phyloP scores from a whole-genome alignment of 2,797 vertebrate genomes.

The Discoglossus pictus region DNA sequence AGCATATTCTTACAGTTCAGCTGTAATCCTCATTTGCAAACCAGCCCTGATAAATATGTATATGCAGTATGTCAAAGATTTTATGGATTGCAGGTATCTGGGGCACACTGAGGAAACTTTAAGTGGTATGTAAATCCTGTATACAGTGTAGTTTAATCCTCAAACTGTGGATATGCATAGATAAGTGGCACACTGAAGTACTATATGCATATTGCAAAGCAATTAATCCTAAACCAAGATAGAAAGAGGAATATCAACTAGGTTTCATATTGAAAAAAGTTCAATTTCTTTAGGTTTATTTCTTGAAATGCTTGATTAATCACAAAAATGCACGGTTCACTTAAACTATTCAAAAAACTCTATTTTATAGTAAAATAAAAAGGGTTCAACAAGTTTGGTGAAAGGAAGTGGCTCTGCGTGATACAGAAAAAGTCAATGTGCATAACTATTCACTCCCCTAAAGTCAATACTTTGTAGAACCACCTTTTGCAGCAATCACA shows the following conservation, averaged over 20 bases:
- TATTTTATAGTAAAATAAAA: too few species aligned
- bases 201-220: constrained; percentile 2
- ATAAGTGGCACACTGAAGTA: constrained; percentile 1
- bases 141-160: constrained; percentile 16
- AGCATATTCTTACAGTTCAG: constrained; percentile 1
- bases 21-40: constrained; percentile 29
- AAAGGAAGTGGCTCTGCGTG: too few species aligned
- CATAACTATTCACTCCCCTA: too few species aligned
- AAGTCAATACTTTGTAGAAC: too few species aligned
- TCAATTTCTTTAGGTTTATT: neutral
- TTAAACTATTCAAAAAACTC: too few species aligned
- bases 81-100: constrained; percentile 34
- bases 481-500: too few species aligned
- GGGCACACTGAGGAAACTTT: constrained; percentile 29
- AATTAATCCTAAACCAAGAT: constrained; percentile 28
- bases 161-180: constrained; percentile 14
- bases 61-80: constrained; percentile 23
- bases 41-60: constrained; percentile 24
- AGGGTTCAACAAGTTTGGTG: too few species aligned
- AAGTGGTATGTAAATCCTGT: constrained; percentile 38
- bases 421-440: too few species aligned
- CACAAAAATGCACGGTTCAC: too few species aligned
- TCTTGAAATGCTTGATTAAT: neutral
- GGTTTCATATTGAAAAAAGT: neutral
- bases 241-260: neutral